Base-by-base conservation (phyloP, 92 coral and sea anemone species). In the Montipora capitata region DNA sequence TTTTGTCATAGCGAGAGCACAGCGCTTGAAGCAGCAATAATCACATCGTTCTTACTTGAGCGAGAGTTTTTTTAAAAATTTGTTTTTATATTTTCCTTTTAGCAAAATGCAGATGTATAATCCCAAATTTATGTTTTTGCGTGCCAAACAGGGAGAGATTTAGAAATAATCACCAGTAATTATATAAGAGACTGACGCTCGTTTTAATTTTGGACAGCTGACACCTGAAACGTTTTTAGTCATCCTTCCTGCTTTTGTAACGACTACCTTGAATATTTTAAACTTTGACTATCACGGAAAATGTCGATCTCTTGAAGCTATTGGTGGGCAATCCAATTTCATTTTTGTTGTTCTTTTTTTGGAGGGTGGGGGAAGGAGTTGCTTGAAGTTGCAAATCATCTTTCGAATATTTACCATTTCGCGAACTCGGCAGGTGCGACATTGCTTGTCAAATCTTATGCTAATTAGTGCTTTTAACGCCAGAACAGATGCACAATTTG, bases 381-480 rank as follows among this genome's bases (percentile, higher is more conserved):
- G 35, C 35, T 1, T 27, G 1, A 39, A 42, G 0, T 40, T 48
- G 38, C 18, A 56, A 17, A 27, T 59, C 13, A 40, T 42, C 17
- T 48, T 56, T 56, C 61, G 39, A 48, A 54, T 80, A 72, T 87
- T 61, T 68, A 54, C 76, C 61, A 74, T 81, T 73, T 74, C 40
- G 43, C 58, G 12, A 3, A 38, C 27, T 9, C 52, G 88, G 10
- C 88, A 74, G 80, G 88, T 84, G 80, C 66, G 39, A 11, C 41
- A 12, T 43, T 9, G 57, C 83, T 62, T 42, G 42, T 78, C 3
- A 12, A 62, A 52, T 15, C 41, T 9, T 4, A 68, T 69, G 68
- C 77, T 81, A 51, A 81, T 81, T 81, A 54, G 85, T 42, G 56
- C 76, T 40, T 52, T 51, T 5, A 35, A 38, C 44, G 64, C 41